Percentiles rank a stretch among this genome's conserved stretches.
phyloP scores from a whole-genome alignment of 1,140 invertebrate species.

The Hyphantria cunea region DNA sequence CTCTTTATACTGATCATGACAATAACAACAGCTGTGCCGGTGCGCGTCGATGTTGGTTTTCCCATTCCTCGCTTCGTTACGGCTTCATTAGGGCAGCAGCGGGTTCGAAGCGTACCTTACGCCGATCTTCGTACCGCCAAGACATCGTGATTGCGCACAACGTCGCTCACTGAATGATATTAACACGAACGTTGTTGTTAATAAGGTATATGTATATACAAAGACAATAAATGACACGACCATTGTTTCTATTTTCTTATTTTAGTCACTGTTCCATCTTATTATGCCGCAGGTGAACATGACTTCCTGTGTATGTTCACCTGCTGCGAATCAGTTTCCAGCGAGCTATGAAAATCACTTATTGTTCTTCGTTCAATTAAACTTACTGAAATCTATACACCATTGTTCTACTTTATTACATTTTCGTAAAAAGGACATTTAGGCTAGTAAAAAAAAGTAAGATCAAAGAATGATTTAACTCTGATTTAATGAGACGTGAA shows the following conservation, averaged over 20 bases:
- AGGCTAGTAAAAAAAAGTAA: conserved; percentile 4
- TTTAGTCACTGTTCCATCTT: neutral
- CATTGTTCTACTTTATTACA: conserved; percentile 17
- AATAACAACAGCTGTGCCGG: conserved; percentile 59
- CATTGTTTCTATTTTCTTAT: neutral
- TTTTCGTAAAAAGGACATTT: conserved; percentile 9
- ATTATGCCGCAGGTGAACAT: too few relatives aligned
- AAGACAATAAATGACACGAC: neutral
- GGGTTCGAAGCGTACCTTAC: conserved; percentile 33
- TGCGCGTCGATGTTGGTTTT: conserved; percentile 60
- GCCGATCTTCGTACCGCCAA: conserved; percentile 5
- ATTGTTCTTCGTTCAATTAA: conserved; percentile 37
- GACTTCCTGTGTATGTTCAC: too few relatives aligned
- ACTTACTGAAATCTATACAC: conserved; percentile 10
- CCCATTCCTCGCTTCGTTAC: conserved; percentile 61
- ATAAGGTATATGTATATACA: conserved; percentile 2
- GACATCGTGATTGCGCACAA: conserved; percentile 15
- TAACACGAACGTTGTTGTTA: conserved; percentile 12
- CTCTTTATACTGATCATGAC: conserved; percentile 51
- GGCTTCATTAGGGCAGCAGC: conserved; percentile 65
- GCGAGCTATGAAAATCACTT: too few relatives aligned
- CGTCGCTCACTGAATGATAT: conserved; percentile 3
- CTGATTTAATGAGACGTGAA: conserved; percentile 5
- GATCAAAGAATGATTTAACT: conserved; percentile 10
- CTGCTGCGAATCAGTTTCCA: too few relatives aligned